Base-by-base conservation (phyloP, 2,113 vertebrate species). In the Gallinago paraguaiae region DNA sequence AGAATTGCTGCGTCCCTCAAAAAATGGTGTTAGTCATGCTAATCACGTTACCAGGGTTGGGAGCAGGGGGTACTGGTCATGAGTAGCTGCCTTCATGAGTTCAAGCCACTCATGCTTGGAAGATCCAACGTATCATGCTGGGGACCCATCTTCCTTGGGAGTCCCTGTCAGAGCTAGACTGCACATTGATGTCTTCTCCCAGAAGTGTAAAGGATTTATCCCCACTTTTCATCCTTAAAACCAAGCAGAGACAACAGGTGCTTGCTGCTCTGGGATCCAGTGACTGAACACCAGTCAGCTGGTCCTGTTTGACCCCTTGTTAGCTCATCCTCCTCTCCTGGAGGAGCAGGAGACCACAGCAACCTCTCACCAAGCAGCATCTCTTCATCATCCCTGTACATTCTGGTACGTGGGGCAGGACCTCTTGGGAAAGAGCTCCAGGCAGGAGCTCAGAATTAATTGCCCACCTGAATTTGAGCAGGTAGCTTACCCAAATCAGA, bases 1-100 rank as follows among this genome's bases (percentile, higher is more conserved):
- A 39, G 7, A 33, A 59, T 10, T 6, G 31, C 43, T 8, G 10
- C 16, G 13, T 50, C 16, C 23, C 31, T 67, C 28, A 8, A 6
- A 39, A 43, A 16, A 50, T 25, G 7, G 7, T 1, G 5, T 20
- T 35, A 35, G 35, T 31, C 41, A 3, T 4, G 25, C 10, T 13
- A 35, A 31, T 8, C 9, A 7, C 12, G 0, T 23, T 6, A 28
- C 43, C 0, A 1, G 5, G 12, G 10, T 13, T 2, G 2, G 54
- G 24, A 19, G 23, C 8, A 25, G 39, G 16, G 18, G 8, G 4
- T 19, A 24, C 3, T 2, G 0, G 11, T 41, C 24, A 46, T 30
- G 33, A 17, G 19, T 3, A 60, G 4, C 8, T 75, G 17, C 13
- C 28, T n/a, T n/a, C n/a, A n/a, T n/a, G n/a, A n/a, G n/a, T n/a